These are phyloP conservation scores for Ectropis crepuscularia DNA, from an alignment of 2,888 invertebrate genomes.

Conservation along the genomic window DNA sequence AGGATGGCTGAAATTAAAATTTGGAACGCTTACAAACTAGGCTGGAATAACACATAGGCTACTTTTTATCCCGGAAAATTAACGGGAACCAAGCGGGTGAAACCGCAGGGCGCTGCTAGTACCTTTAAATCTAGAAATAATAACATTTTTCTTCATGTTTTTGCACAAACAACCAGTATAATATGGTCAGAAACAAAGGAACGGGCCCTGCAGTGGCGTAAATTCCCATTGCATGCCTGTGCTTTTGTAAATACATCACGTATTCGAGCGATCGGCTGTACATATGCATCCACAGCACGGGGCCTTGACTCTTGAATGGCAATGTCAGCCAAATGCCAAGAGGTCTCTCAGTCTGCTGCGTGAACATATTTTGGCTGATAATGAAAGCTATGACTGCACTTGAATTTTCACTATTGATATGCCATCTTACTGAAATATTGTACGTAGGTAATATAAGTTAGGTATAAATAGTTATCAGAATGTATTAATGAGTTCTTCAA, in stretches of 20 bases:
- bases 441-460: no score
- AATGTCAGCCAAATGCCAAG: conserved; percentile 58
- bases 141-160: conserved; percentile 4
- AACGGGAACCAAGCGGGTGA: no score
- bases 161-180: conserved; percentile 7
- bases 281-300: conserved; percentile 38
- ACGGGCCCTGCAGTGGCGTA: conserved; percentile 5
- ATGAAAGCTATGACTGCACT: no score
- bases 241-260: conserved; percentile 53
- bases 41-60: no score
- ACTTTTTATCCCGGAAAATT: no score
- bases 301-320: conserved; percentile 57
- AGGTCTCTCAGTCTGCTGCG: conserved; percentile 17
- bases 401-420: no score
- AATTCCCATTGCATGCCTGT: conserved; percentile 25
- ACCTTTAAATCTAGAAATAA: background rate
- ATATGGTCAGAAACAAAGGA: conserved; percentile 11
- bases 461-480: no score
- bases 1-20: no score
- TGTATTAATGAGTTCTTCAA: no score
- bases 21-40: no score
- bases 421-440: no score
- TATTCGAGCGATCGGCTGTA: conserved; percentile 40
- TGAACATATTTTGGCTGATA: background rate
- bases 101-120: no score